Percentiles rank a stretch among this genome's conserved stretches.
These are phyloP conservation scores for Cichlasoma orientale DNA, from an alignment of 2,797 vertebrate species.

Conservation along the genomic window DNA sequence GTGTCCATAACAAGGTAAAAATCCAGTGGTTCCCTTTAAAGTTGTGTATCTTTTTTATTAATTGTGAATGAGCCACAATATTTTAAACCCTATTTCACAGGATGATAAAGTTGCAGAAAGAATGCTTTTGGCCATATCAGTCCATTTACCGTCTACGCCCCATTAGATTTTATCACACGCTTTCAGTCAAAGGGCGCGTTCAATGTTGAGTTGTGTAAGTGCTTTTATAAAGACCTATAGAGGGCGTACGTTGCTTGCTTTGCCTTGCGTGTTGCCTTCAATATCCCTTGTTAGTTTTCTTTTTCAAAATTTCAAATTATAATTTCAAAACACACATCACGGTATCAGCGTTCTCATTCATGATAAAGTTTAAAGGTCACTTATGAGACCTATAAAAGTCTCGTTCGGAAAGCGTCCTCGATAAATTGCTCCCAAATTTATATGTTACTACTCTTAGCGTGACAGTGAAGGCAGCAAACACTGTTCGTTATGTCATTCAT, in stretches of 20 bases:
- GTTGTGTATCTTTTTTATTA: too few relatives aligned
- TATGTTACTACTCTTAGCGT: neutral
- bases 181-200: neutral
- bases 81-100: too few relatives aligned
- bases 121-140: too few relatives aligned
- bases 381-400: neutral
- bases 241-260: conserved; percentile 39
- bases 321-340: neutral
- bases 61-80: too few relatives aligned
- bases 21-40: too few relatives aligned
- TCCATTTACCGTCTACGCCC: too few relatives aligned
- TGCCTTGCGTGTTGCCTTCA: conserved; percentile 56
- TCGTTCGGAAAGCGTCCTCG: fast-evolving
- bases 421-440: fast-evolving
- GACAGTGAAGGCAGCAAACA: conserved; percentile 19
- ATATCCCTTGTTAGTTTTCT: fast-evolving
- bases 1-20: too few relatives aligned
- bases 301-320: fast-evolving
- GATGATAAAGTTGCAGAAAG: too few relatives aligned
- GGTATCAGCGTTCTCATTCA: neutral
- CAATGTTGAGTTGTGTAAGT: conserved; percentile 55
- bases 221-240: conserved; percentile 21
- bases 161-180: too few relatives aligned
- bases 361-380: neutral
- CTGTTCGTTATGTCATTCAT: neutral